Conservation (phyloP, 1,140 invertebrate genomes). For the Nephotettix cincticeps region DNA sequence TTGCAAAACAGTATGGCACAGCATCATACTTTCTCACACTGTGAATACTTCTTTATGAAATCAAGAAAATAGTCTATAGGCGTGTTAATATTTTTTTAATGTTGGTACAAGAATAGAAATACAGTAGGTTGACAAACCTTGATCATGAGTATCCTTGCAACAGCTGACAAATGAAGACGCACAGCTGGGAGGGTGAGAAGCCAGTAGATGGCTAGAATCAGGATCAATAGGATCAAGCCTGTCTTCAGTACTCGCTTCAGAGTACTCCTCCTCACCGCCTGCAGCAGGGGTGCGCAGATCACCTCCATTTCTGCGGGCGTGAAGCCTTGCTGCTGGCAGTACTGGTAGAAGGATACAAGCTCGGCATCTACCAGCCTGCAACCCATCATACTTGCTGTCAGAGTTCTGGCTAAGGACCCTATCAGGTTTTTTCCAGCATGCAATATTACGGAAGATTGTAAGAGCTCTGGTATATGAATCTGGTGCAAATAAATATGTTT, state of each 20-base stretch:
- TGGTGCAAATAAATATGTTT: too few relatives aligned
- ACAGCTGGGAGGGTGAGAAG: conserved; percentile 50
- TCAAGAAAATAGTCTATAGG: too few relatives aligned
- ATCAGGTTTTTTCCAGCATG: too few relatives aligned
- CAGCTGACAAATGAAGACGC: conserved; percentile 59
- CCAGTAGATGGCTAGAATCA: conserved; percentile 51
- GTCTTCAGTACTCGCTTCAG: conserved; percentile 46
- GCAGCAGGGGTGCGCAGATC: conserved; percentile 62
- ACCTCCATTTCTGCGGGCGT: conserved; percentile 65
- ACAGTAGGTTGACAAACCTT: too few relatives aligned
- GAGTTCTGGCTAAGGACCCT: too few relatives aligned
- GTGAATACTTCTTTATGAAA: too few relatives aligned
- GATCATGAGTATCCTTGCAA: conserved; percentile 62
- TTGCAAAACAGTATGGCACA: too few relatives aligned
- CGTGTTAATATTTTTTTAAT: too few relatives aligned
- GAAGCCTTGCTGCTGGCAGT: conserved; percentile 66
- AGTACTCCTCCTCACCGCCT: conserved; percentile 55
- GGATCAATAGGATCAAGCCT: conserved; percentile 48
- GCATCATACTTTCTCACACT: too few relatives aligned
- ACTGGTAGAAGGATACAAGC: conserved; percentile 59
- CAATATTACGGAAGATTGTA: too few relatives aligned
- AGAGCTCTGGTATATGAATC: too few relatives aligned
- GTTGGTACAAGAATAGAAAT: too few relatives aligned
- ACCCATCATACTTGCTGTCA: conserved; percentile 45
- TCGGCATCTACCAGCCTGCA: conserved; percentile 52